Evolutionary conservation across 2,888 invertebrate genomes (phyloP).

Genomic region (Euzetes globulus): DNA sequence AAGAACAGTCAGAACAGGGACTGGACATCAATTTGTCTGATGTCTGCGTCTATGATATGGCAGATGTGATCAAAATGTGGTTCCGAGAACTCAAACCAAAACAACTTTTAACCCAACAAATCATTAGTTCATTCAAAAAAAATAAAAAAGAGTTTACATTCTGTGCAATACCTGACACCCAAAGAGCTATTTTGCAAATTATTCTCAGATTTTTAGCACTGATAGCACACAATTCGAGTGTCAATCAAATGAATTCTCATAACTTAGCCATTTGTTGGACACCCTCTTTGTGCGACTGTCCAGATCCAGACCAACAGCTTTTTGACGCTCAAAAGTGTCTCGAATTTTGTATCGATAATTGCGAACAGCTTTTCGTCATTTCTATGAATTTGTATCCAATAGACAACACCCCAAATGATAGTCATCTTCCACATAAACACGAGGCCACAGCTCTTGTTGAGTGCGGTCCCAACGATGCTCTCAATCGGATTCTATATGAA

Average conservation of each 20-base stretch:
- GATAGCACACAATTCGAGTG: constrained; percentile 27
- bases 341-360: constrained; percentile 37
- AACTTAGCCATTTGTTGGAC: constrained; percentile 39
- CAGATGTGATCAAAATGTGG: constrained; percentile 37
- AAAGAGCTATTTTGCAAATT: constrained; percentile 32
- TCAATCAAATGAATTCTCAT: constrained; percentile 37
- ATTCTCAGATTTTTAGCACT: constrained; percentile 35
- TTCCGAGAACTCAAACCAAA: constrained; percentile 36
- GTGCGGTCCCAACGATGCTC: constrained; percentile 35
- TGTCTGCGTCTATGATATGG: constrained; percentile 37
- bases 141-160: constrained; percentile 27
- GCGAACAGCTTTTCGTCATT: constrained; percentile 27
- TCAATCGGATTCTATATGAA: constrained; percentile 36
- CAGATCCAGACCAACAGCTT: constrained; percentile 32
- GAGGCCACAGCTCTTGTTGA: constrained; percentile 31
- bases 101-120: constrained; percentile 35
- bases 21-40: constrained; percentile 7
- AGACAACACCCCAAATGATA: not conserved
- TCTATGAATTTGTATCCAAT: constrained; percentile 16
- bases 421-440: constrained; percentile 17
- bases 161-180: constrained; percentile 32
- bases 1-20: constrained; percentile 27
- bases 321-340: constrained; percentile 37
- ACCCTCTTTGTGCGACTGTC: constrained; percentile 36
- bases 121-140: constrained; percentile 33